Percentiles rank a stretch among this genome's conserved stretches.
These are phyloP conservation scores for Himalopsyche anomala DNA, from an alignment of 2,888 invertebrate genomes.

Conservation along the genomic window DNA sequence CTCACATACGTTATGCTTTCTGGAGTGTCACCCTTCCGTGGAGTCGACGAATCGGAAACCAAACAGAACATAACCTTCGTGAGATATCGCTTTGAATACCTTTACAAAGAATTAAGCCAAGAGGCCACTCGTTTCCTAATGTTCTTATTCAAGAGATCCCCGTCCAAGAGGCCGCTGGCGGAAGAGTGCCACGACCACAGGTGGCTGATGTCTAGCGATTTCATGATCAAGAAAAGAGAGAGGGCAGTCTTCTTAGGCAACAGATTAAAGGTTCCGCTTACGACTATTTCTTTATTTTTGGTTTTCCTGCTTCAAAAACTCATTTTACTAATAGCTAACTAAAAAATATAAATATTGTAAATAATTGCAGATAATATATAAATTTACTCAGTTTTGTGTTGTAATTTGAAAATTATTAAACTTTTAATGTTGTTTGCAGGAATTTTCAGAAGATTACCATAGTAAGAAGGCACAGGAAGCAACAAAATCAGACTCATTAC, in stretches of 20 bases:
- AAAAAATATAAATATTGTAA: slow-evolving; percentile 43
- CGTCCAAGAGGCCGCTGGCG: slow-evolving; percentile 94
- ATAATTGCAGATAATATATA: not conserved
- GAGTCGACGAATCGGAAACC: slow-evolving; percentile 88
- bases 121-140: slow-evolving; percentile 96
- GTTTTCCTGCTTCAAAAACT: not conserved
- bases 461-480: slow-evolving; percentile 80
- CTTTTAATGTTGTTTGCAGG: slow-evolving; percentile 72
- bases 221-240: slow-evolving; percentile 94
- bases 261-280: slow-evolving; percentile 82
- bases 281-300: slow-evolving; percentile 44
- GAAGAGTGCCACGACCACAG: slow-evolving; percentile 97
- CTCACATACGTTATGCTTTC: slow-evolving; percentile 94
- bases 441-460: slow-evolving; percentile 89
- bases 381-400: not conserved
- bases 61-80: slow-evolving; percentile 94
- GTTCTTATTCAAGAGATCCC: slow-evolving; percentile 95
- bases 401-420: not conserved
- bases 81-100: slow-evolving; percentile 93
- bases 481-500: slow-evolving; percentile 77
- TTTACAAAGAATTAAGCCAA: slow-evolving; percentile 96
- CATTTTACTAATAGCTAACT: slow-evolving; percentile 30
- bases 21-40: slow-evolving; percentile 94
- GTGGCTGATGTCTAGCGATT: slow-evolving; percentile 95
- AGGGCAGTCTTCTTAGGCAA: slow-evolving; percentile 90